Percentiles rank a stretch among this genome's conserved stretches.
These are phyloP conservation scores for Arctia plantaginis DNA, from an alignment of 2,888 invertebrate species.

Conservation along the genomic window DNA sequence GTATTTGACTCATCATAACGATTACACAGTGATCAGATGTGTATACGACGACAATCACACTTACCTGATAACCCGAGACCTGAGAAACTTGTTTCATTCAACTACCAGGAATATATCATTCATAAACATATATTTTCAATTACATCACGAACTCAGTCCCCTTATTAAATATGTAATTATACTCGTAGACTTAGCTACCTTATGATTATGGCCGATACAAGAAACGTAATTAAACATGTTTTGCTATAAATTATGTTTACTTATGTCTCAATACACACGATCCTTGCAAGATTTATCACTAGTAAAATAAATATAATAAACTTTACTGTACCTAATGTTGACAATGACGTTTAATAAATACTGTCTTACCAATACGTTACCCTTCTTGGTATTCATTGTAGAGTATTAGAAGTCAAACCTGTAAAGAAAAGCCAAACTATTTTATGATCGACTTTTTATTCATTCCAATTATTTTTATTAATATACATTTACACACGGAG, in stretches of 20 bases:
- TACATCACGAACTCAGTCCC: neutral
- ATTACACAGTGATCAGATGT: neutral
- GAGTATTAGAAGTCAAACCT: no score
- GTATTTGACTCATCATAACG: neutral
- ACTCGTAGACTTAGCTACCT: slow-evolving; percentile 1
- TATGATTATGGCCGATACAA: neutral
- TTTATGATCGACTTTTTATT: no score
- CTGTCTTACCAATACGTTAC: no score
- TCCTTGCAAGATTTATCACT: neutral
- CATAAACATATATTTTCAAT: neutral
- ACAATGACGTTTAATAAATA: neutral
- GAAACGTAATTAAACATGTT: neutral
- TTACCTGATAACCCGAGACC: neutral
- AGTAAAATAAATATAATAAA: neutral
- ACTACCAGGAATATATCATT: neutral
- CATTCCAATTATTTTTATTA: no score
- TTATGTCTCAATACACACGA: neutral
- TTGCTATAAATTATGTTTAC: neutral
- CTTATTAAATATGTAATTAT: neutral
- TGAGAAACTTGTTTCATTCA: neutral
- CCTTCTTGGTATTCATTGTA: no score
- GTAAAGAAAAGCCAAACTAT: no score
- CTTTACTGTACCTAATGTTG: neutral
- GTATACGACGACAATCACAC: neutral
- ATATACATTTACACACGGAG: no score